These are phyloP conservation scores for Dione juno DNA, from an alignment of 2,888 invertebrate genomes.

Conservation along the genomic window DNA sequence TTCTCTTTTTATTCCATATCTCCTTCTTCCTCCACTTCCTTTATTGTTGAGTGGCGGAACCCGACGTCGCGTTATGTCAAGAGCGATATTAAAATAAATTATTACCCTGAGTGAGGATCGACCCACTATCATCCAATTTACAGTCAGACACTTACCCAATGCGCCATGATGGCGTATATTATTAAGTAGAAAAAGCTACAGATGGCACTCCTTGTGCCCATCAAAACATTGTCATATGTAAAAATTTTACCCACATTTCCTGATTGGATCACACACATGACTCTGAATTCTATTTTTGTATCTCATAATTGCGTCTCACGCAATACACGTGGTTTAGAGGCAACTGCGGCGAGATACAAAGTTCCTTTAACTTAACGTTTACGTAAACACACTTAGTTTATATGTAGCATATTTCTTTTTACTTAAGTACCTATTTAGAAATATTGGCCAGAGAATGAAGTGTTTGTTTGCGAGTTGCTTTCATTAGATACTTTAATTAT, in stretches of 20 bases:
- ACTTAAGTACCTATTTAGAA: neutral
- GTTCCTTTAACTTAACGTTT: slow-evolving; percentile 6
- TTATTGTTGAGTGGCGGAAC: neutral
- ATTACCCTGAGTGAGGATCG: neutral
- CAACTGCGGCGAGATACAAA: slow-evolving; percentile 21
- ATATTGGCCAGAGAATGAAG: neutral
- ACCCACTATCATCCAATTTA: neutral
- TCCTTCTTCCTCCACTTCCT: too few species aligned
- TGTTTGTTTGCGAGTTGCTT: neutral
- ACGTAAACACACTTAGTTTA: slow-evolving; percentile 1
- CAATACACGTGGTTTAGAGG: slow-evolving; percentile 36
- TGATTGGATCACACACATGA: slow-evolving; percentile 36
- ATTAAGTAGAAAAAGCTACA: neutral
- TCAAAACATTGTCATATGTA: slow-evolving; percentile 28
- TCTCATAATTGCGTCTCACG: slow-evolving; percentile 36
- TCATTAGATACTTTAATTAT: neutral
- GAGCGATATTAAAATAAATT: neutral
- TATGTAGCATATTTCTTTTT: neutral
- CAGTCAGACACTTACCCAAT: neutral
- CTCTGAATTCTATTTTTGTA: slow-evolving; percentile 36
- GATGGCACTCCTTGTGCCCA: slow-evolving; percentile 12
- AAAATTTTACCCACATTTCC: slow-evolving; percentile 30
- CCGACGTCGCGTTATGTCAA: neutral
- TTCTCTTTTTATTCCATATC: too few species aligned
- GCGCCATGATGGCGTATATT: neutral